A percentile compares a stretch with the other conserved stretches of the same genome.
Conservation (phyloP, 2,797 vertebrate species). For the Myripristis jacobus region DNA sequence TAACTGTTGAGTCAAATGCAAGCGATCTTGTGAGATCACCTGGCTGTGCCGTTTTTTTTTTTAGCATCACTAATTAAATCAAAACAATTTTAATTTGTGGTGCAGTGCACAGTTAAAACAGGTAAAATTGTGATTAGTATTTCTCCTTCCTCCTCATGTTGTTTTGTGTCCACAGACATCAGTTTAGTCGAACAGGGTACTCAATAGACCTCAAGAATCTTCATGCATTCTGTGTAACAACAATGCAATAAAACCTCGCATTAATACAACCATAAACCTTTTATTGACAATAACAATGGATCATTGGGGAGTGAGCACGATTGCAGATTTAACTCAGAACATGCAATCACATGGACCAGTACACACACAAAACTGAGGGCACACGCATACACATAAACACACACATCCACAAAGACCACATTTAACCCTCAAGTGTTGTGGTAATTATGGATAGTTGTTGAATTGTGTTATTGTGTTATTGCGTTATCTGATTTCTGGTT, state of each 20-base stretch:
- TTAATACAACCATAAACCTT: conserved; percentile 55
- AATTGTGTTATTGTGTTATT: too few relatives aligned
- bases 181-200: neutral
- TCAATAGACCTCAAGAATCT: conserved; percentile 1
- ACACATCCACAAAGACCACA: too few relatives aligned
- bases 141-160: neutral
- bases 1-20: too few relatives aligned
- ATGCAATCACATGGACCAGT: neutral
- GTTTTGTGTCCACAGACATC: neutral
- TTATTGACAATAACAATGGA: conserved; percentile 39
- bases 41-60: too few relatives aligned
- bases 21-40: too few relatives aligned
- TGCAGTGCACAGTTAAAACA: neutral
- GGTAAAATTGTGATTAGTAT: too few relatives aligned
- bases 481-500: conserved; percentile 13
- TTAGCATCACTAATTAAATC: conserved; percentile 10
- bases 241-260: conserved; percentile 41
- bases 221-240: conserved; percentile 33
- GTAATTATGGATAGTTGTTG: neutral
- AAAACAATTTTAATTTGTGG: neutral
- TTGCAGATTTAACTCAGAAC: conserved; percentile 40
- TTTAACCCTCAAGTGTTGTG: neutral
- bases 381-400: neutral
- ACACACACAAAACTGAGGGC: neutral
- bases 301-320: conserved; percentile 15